These are phyloP conservation scores for Clarias platycephalus DNA, from an alignment of 2,797 vertebrate genomes.

Conservation along the genomic window DNA sequence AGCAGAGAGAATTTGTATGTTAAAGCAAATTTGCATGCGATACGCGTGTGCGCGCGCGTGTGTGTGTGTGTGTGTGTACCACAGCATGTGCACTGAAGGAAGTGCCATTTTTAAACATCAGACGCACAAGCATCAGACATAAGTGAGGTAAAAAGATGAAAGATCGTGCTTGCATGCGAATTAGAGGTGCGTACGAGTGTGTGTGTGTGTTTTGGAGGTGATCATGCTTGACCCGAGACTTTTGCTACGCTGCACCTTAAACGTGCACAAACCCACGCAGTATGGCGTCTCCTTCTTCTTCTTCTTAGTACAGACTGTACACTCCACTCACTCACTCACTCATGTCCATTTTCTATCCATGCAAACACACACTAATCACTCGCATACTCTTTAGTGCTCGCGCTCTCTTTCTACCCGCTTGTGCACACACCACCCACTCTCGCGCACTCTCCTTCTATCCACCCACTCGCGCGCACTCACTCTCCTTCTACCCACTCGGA, in stretches of 20 bases:
- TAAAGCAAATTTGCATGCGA: constrained; percentile 24
- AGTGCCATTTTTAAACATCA: not conserved
- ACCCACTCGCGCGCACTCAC: not conserved
- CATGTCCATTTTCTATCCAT: not conserved
- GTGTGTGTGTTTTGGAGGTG: not conserved
- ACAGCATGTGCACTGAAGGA: not conserved
- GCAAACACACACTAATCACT: not conserved
- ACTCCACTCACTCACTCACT: not conserved
- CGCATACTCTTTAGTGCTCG: not conserved
- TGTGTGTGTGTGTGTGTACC: not conserved
- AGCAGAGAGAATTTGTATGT: constrained; percentile 7
- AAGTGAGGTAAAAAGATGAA: not conserved
- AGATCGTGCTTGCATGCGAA: not conserved
- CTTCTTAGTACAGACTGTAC: not conserved
- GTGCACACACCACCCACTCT: not conserved
- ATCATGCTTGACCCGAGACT: not conserved
- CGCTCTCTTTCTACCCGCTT: not conserved
- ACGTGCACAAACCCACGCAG: constrained; percentile 21
- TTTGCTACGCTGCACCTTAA: constrained; percentile 25
- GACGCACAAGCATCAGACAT: not conserved
- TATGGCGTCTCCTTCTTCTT: not conserved
- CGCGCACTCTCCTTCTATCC: not conserved
- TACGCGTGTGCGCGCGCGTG: not conserved
- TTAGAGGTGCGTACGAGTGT: not conserved
- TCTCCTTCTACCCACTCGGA: not conserved